Evolutionary conservation across 2,888 invertebrate genomes (phyloP).

Genomic region (Lepas anatifera): DNA sequence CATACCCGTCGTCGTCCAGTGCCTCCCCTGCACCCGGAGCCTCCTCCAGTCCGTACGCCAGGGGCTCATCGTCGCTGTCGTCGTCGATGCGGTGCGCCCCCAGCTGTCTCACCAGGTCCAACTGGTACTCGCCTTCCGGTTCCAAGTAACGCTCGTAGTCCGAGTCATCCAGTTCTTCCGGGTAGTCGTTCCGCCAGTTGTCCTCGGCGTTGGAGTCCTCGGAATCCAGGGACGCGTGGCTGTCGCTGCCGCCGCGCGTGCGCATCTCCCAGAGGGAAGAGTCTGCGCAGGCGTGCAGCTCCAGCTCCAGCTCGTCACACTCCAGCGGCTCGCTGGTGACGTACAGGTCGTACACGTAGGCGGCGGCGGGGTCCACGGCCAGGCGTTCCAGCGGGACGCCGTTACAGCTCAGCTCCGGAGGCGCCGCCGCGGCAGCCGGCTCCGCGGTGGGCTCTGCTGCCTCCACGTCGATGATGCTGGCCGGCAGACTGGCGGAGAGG

Average conservation of each 20-base stretch:
- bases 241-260: neutral
- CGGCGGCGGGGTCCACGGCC: neutral
- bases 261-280: neutral
- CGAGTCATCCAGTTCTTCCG: neutral
- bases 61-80: neutral
- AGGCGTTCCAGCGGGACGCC: neutral
- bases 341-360: neutral
- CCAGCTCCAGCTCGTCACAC: neutral
- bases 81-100: neutral
- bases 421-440: neutral
- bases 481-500: neutral
- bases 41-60: neutral
- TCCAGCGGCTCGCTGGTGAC: neutral
- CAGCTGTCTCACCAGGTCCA: neutral
- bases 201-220: conserved; percentile 3
- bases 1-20: neutral
- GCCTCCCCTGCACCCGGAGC: neutral
- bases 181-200: conserved; percentile 5
- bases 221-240: neutral
- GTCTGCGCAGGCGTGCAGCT: neutral
- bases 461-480: neutral
- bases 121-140: neutral
- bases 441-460: neutral
- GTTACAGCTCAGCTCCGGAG: neutral
- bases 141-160: neutral